Conservation (phyloP, 2,113 vertebrate species). For the Poeciliopsis prolifica region DNA sequence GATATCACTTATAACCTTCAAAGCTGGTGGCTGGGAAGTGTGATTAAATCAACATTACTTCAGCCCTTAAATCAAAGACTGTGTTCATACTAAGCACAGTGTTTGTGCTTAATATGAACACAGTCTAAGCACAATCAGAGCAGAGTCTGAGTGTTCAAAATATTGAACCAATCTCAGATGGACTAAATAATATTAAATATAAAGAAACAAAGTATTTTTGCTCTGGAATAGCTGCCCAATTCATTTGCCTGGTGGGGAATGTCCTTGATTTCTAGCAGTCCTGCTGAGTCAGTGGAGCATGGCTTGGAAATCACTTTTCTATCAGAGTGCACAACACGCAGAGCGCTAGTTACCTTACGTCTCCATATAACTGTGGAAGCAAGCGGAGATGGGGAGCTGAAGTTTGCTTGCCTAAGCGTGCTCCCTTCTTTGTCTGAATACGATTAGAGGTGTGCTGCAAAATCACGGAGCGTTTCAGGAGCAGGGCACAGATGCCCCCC, state of each 20-base stretch:
- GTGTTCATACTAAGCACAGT: neutral
- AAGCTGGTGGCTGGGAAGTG: neutral
- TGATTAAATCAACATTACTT: neutral
- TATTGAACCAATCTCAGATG: constrained; percentile 26
- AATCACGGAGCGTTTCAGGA: constrained; percentile 31
- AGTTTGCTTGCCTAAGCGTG: constrained; percentile 29
- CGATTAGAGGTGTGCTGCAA: constrained; percentile 11
- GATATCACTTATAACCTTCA: neutral
- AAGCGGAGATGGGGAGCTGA: neutral
- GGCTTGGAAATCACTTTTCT: constrained; percentile 47
- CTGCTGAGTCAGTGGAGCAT: constrained; percentile 53
- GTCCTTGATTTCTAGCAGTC: constrained; percentile 57
- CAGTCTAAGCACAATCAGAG: too few species aligned
- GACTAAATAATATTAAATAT: constrained; percentile 19
- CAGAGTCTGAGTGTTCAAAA: constrained; percentile 41
- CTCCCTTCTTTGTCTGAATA: constrained; percentile 21
- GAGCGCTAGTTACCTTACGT: constrained; percentile 24
- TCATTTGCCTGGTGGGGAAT: constrained; percentile 60
- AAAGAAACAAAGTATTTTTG: constrained; percentile 9
- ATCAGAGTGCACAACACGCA: constrained; percentile 32
- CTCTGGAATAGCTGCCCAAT: constrained; percentile 44
- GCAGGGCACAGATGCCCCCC: constrained; percentile 14
- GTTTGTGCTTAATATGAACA: too few species aligned
- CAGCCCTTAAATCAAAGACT: neutral
- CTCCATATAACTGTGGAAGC: constrained; percentile 8